Percentiles rank a stretch among this genome's conserved stretches.
Conservation (phyloP, 2,797 vertebrate species). For the Ptychadena robeensis region DNA sequence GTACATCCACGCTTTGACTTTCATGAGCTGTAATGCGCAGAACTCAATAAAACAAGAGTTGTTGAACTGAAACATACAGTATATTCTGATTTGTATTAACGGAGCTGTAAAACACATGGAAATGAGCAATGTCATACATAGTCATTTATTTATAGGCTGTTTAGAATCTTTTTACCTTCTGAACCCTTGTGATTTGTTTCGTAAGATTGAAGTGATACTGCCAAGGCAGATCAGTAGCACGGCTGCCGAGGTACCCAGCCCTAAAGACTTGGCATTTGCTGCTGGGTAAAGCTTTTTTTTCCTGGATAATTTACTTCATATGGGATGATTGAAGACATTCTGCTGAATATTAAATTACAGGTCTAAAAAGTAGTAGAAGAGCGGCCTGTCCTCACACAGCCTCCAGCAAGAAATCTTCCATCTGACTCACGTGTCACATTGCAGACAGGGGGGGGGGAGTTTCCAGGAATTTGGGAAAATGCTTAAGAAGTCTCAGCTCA, state of each 20-base stretch:
- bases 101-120: not conserved
- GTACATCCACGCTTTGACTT: not conserved
- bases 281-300: not conserved
- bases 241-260: conserved; percentile 10
- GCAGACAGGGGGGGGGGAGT: not conserved
- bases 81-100: not conserved
- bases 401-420: conserved; percentile 29
- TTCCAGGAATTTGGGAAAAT: not conserved
- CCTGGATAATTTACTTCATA: conserved; percentile 33
- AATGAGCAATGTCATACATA: not conserved
- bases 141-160: not conserved
- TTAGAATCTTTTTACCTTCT: not conserved
- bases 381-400: conserved; percentile 35
- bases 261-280: conserved; percentile 20
- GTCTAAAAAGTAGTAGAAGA: conserved; percentile 27
- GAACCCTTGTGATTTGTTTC: not conserved
- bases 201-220: conserved; percentile 1
- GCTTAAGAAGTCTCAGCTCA: not conserved
- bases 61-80: too few relatives aligned
- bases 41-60: not conserved
- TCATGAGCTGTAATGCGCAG: not conserved
- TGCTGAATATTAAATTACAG: conserved; percentile 48
- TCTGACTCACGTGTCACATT: conserved; percentile 26
- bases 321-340: conserved; percentile 16
- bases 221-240: conserved; percentile 19